Percentiles rank a stretch among this genome's conserved stretches.
These are phyloP conservation scores for Zaprionus africanus DNA, from an alignment of 1,140 invertebrate genomes.

Conservation along the genomic window DNA sequence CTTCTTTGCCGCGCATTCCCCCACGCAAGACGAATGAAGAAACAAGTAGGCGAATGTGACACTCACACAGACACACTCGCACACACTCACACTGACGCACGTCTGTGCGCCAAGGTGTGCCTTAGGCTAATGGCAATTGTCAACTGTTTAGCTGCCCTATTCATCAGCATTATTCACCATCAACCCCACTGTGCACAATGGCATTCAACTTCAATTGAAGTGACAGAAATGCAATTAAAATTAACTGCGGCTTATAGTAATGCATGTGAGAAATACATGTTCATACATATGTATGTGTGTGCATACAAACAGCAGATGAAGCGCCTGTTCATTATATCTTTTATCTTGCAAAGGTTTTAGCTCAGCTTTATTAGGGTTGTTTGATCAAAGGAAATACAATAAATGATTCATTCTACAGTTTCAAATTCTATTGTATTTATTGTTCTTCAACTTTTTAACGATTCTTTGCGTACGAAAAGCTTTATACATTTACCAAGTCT, in stretches of 20 bases:
- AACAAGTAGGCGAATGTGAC: not conserved
- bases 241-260: not conserved
- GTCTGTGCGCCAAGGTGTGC: not conserved
- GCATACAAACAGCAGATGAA: too few species aligned
- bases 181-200: not conserved
- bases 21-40: constrained; percentile 1
- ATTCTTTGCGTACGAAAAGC: too few species aligned
- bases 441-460: too few species aligned
- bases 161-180: not conserved
- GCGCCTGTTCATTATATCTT: too few species aligned
- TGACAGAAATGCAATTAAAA: not conserved
- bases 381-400: too few species aligned
- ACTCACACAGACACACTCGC: not conserved
- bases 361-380: too few species aligned
- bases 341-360: too few species aligned
- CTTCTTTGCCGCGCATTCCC: not conserved
- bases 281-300: too few species aligned
- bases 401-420: too few species aligned
- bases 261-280: not conserved
- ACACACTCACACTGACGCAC: not conserved
- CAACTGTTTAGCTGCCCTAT: not conserved
- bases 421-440: too few species aligned
- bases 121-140: constrained; percentile 6
- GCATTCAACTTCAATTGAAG: not conserved
- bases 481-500: too few species aligned